These are phyloP conservation scores for Myripristis jacobus DNA, from an alignment of 2,797 vertebrate species.

Conservation along the genomic window DNA sequence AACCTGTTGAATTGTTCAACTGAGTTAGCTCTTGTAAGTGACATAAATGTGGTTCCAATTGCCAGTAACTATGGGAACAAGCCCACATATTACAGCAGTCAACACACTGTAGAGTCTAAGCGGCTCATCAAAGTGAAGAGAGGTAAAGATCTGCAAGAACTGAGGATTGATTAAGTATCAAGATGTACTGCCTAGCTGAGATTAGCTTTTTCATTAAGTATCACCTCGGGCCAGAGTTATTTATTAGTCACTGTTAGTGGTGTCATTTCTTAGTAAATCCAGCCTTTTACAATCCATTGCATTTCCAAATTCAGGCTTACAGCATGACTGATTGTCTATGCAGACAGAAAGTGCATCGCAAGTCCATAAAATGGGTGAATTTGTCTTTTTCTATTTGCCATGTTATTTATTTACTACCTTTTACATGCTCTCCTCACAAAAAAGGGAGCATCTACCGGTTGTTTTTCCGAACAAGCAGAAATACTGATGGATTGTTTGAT, in stretches of 20 bases:
- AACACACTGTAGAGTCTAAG: constrained; percentile 16
- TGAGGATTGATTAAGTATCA: constrained; percentile 22
- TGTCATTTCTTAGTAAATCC: constrained; percentile 1
- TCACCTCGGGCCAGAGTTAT: constrained; percentile 21
- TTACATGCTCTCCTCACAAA: too few species aligned
- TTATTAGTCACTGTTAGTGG: neutral
- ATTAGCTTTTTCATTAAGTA: constrained; percentile 15
- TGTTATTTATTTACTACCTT: neutral
- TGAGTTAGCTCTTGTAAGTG: constrained; percentile 57
- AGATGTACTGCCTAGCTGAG: neutral
- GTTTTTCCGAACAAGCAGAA: neutral
- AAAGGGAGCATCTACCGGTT: too few species aligned
- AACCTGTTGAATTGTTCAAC: constrained; percentile 39
- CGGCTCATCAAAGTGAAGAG: constrained; percentile 23
- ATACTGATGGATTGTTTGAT: constrained; percentile 1
- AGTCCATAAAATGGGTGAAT: neutral
- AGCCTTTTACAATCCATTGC: neutral
- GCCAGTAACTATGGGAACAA: constrained; percentile 64
- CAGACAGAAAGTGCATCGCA: neutral
- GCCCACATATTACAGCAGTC: constrained; percentile 37
- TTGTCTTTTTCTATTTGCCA: neutral
- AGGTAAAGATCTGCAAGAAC: constrained; percentile 16
- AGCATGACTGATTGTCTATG: neutral
- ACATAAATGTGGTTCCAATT: constrained; percentile 63
- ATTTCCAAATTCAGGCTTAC: neutral